phyloP scores from a whole-genome alignment of 2,797 vertebrate species.

The Artibeus lituratus region DNA sequence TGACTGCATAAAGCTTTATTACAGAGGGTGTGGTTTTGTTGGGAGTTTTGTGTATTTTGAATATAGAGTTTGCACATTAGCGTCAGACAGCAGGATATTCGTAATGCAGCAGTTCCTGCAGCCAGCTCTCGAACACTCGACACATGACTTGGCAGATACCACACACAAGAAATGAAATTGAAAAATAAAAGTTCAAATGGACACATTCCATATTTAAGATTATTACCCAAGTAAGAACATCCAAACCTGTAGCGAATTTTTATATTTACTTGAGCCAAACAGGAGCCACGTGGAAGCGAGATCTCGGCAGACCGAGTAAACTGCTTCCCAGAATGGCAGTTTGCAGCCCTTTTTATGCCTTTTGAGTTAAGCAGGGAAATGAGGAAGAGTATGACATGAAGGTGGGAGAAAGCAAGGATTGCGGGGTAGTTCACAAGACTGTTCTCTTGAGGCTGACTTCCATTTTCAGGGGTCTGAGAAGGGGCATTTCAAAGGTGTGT shows the following conservation, averaged over 20 bases:
- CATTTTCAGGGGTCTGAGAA: not conserved
- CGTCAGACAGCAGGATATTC: not conserved
- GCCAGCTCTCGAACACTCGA: not conserved
- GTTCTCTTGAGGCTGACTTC: not conserved
- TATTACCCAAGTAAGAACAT: no score
- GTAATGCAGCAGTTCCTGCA: not conserved
- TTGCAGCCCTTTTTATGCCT: not conserved
- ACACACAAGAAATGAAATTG: not conserved
- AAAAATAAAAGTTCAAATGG: slow-evolving; percentile 9
- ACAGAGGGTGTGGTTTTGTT: slow-evolving; percentile 51
- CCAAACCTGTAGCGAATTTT: not conserved
- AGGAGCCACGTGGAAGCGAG: not conserved
- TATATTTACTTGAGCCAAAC: not conserved
- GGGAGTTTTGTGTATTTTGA: slow-evolving; percentile 41
- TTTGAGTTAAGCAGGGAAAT: not conserved
- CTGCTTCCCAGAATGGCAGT: not conserved
- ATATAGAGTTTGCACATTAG: not conserved
- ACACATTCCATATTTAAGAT: not conserved
- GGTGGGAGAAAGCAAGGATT: not conserved
- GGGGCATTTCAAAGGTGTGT: not conserved
- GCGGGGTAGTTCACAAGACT: no score
- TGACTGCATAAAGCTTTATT: slow-evolving; percentile 60
- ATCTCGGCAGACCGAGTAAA: not conserved
- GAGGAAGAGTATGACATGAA: not conserved
- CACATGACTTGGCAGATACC: not conserved